A percentile compares a stretch with the other conserved stretches of the same genome.
phyloP scores from a whole-genome alignment of 2,113 vertebrate genomes.

The Delphinapterus leucas region DNA sequence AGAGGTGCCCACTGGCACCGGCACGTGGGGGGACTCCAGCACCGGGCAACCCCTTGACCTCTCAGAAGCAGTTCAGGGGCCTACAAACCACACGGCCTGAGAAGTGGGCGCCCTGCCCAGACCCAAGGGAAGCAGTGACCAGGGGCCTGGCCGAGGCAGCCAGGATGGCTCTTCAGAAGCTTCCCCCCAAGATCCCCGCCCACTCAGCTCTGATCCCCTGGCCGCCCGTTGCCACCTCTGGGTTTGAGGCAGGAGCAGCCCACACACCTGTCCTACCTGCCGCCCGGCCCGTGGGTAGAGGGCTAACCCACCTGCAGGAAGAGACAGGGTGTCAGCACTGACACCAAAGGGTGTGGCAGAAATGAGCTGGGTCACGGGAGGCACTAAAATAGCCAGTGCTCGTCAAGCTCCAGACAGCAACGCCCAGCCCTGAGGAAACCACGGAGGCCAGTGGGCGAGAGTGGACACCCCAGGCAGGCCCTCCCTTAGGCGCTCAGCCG shows the following conservation, averaged over 20 bases:
- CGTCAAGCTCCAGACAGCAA: neutral
- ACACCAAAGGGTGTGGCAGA: neutral
- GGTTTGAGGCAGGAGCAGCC: fast-evolving
- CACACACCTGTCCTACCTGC: neutral
- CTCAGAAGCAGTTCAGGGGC: neutral
- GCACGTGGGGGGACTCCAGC: fast-evolving
- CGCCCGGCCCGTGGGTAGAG: neutral
- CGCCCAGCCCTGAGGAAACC: neutral
- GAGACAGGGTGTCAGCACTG: neutral
- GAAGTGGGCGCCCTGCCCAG: fast-evolving
- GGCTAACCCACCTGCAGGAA: neutral
- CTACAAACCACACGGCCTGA: neutral
- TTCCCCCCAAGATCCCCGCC: neutral
- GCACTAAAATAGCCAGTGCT: neutral
- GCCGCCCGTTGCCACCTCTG: fast-evolving
- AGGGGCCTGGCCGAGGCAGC: neutral
- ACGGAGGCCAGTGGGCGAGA: neutral
- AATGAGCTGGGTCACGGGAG: neutral
- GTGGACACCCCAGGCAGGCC: neutral
- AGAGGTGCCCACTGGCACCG: fast-evolving
- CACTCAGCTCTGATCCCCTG: neutral
- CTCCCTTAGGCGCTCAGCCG: neutral
- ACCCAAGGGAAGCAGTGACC: fast-evolving
- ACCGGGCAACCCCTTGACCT: fast-evolving
- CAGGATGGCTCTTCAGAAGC: neutral